Conservation (phyloP, 2,797 vertebrate genomes). For the Onychomys leucogaster region DNA sequence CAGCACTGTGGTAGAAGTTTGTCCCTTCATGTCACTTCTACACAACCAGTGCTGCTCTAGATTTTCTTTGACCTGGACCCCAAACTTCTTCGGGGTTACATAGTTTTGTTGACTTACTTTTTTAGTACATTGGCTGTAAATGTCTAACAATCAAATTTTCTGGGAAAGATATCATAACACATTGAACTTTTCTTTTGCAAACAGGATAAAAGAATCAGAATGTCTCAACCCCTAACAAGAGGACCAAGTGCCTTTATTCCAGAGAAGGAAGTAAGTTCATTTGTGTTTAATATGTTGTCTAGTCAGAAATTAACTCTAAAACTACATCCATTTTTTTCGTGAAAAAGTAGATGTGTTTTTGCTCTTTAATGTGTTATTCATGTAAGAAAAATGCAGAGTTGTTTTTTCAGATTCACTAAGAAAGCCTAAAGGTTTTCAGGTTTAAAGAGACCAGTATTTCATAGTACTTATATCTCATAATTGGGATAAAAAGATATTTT, state of each 20-base stretch:
- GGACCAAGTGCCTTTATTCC: conserved; percentile 95
- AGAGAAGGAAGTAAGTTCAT: conserved; percentile 90
- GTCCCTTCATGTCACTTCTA: not conserved
- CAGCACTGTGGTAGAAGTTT: not conserved
- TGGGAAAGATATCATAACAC: conserved; percentile 37
- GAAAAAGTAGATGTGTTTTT: conserved; percentile 29
- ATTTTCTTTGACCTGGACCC: not conserved
- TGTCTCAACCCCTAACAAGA: conserved; percentile 89
- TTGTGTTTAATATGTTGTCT: not conserved
- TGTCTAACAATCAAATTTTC: conserved; percentile 44
- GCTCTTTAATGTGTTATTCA: conserved; percentile 43
- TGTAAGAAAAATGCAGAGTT: conserved; percentile 26
- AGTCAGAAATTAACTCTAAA: not conserved
- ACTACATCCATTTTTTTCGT: conserved; percentile 24
- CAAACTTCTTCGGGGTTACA: not conserved
- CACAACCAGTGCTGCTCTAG: not conserved
- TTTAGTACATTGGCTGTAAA: conserved; percentile 30
- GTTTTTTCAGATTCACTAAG: conserved; percentile 56
- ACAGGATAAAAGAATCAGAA: conserved; percentile 90
- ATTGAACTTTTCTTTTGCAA: conserved; percentile 77
- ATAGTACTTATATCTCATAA: not conserved
- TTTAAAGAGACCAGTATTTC: conserved; percentile 50
- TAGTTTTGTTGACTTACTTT: conserved; percentile 27
- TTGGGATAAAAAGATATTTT: conserved; percentile 58
- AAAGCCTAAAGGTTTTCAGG: conserved; percentile 34